Evolutionary conservation across 1,140 invertebrate genomes (phyloP), one percentile per base, ranked within the genome.

Genomic region (Propsilocerus akamusi): DNA sequence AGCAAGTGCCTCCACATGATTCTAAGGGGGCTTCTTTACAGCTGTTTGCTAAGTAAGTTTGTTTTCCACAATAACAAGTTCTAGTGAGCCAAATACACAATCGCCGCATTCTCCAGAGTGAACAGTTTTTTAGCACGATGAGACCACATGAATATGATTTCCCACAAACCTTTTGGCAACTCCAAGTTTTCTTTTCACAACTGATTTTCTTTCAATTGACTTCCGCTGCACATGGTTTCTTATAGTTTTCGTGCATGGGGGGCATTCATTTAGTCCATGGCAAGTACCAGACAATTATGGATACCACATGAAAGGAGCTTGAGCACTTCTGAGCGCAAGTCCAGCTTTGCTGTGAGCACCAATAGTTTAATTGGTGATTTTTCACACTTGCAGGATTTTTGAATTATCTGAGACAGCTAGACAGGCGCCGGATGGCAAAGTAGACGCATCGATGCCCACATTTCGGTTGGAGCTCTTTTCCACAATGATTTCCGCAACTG

Each of bases 401-500:
- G 69, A 0, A 89, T 75, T 50, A 76, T 83, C 59, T 88, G 78
- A 3, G 86, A 65, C 88, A 92, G 0, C 86, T 85, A 87, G 86
- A 68, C 88, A 93, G 1, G 86, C 81, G n/a, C 87, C 79, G 52
- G 87, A 72, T 94, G 89, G 63, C 88, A 94, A 0, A 91, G 68
- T 1, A 93, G 64, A 87, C 64, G 67, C 89, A 93, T 47, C 69
- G 66, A 62, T 93, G 88, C 14, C 83, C 83, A 75, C 89, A 93
- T 41, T 72, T 65, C n/a, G 80, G 80, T 55, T 80, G 70, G 24
- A 96, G 61, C 6, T 65, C 58, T 58, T 83, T 86, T 1, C 70
- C 73, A 69, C 92, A 97, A 2, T 75, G 75, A 58, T 90, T 80
- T 11, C 89, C 91, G 70, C 92, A 96, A 1, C 89, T 91, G 69